Base-by-base conservation (phyloP, 2,113 vertebrate species). In the Atractosteus spatula region DNA sequence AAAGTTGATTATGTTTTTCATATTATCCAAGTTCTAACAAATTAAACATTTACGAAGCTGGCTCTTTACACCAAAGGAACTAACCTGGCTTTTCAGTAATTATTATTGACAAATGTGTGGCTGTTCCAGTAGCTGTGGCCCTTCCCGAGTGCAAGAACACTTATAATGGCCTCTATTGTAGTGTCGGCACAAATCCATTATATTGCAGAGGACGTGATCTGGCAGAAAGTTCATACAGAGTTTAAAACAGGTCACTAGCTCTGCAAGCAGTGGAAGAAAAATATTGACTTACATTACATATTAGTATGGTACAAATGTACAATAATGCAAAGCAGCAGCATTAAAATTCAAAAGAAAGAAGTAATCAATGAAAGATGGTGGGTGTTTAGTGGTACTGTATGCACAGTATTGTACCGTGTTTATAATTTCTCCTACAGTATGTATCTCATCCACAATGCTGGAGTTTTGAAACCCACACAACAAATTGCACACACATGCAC, bases 201-300 rank as follows among this genome's bases (percentile, higher is more conserved):
- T 41, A 55, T 29, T 17, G 10, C 45, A 55, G 66, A 29, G 66
- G 56, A 59, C 12, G 7, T 59, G 56, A 59, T 59, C 56, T 59
- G 56, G 66, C 66, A 8, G 45, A 29, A 55, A 55, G 66, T 67
- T 45, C 42, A 67, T n/a, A 45, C 42, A 2, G 65, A 51, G 65
- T 68, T 68, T 55, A 55, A 51, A 3, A 51, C 45, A 54, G 66
- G 45, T 47, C 64, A 66, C 12, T 66, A 7, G 13, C 45, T 41
- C 64, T 41, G n/a, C 8, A 66, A 42, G 4, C 43, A 51, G 5
- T 51, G 10, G 10, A 51, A 7, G 10, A 7, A 51, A 5, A 29
- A 5, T 51, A 51, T 51, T 7, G 47, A 51, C 47, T 51, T 51
- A 10, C 10, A 51, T 51, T 51, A 7, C 47, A 51, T 29, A 51